Conservation (phyloP, 2,888 invertebrate species). For the Smittia sp. region DNA sequence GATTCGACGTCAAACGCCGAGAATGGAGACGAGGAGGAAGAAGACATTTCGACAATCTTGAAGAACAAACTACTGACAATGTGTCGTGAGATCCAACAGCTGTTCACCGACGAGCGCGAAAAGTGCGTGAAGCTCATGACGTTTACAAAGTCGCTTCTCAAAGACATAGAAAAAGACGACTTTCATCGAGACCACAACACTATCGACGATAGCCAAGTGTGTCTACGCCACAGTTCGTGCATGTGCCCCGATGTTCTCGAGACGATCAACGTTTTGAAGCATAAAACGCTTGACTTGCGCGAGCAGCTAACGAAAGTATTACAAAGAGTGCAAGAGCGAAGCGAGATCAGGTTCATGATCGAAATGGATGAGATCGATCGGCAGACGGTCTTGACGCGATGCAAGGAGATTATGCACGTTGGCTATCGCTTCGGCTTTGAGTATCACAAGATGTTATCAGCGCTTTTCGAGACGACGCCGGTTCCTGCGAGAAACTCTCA, state of each 20-base stretch:
- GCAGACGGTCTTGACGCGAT: conserved; percentile 61
- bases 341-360: conserved; percentile 48
- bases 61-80: conserved; percentile 55
- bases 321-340: conserved; percentile 49
- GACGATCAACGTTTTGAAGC: conserved; percentile 61
- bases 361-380: conserved; percentile 56
- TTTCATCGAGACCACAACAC: conserved; percentile 54
- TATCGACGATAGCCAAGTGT: conserved; percentile 43
- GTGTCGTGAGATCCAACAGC: conserved; percentile 75
- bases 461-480: conserved; percentile 56
- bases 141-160: conserved; percentile 74
- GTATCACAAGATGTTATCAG: conserved; percentile 57
- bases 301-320: conserved; percentile 54
- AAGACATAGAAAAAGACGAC: conserved; percentile 61
- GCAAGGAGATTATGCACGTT: conserved; percentile 77
- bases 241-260: conserved; percentile 60
- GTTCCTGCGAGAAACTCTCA: conserved; percentile 50
- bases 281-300: conserved; percentile 51
- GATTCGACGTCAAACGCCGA: conserved; percentile 13
- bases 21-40: conserved; percentile 46
- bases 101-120: conserved; percentile 77
- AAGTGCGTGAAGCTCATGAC: conserved; percentile 74
- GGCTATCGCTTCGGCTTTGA: conserved; percentile 90
- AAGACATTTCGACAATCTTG: conserved; percentile 49
- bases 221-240: conserved; percentile 43